Evolutionary conservation across 1,140 invertebrate genomes (phyloP).

Genomic region (Leptinotarsa lineolata): DNA sequence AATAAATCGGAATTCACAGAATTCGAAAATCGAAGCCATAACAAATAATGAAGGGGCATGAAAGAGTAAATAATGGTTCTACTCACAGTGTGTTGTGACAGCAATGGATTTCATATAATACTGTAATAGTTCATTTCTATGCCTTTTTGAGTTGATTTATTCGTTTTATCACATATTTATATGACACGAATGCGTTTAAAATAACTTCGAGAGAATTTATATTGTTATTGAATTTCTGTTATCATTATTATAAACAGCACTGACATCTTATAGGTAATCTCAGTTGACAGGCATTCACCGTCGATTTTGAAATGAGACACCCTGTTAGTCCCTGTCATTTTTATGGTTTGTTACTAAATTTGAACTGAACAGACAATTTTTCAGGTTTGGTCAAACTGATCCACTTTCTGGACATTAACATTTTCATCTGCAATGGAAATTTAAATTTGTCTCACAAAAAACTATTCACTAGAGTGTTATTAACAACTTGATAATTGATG

Average conservation of each 20-base stretch:
- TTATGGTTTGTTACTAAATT: too few relatives aligned
- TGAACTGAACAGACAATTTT: too few relatives aligned
- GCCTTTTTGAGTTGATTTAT: conserved; percentile 8
- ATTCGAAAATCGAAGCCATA: conserved; percentile 49
- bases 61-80: conserved; percentile 41
- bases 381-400: too few relatives aligned
- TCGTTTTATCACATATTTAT: conserved; percentile 3
- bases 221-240: neutral
- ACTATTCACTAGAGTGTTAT: too few relatives aligned
- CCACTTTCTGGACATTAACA: too few relatives aligned
- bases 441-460: too few relatives aligned
- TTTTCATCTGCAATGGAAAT: too few relatives aligned
- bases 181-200: neutral
- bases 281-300: too few relatives aligned
- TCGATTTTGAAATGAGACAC: too few relatives aligned
- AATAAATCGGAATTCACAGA: conserved; percentile 49
- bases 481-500: too few relatives aligned
- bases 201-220: neutral
- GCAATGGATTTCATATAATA: conserved; percentile 40
- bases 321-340: too few relatives aligned
- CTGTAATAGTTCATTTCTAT: conserved; percentile 1
- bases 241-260: neutral
- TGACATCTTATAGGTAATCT: neutral
- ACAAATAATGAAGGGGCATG: conserved; percentile 46
- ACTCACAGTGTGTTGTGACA: conserved; percentile 34